Evolutionary conservation across 2,113 vertebrate species (phyloP), one percentile per base, ranked within the genome.

Genomic region (Tetrao urogallus): DNA sequence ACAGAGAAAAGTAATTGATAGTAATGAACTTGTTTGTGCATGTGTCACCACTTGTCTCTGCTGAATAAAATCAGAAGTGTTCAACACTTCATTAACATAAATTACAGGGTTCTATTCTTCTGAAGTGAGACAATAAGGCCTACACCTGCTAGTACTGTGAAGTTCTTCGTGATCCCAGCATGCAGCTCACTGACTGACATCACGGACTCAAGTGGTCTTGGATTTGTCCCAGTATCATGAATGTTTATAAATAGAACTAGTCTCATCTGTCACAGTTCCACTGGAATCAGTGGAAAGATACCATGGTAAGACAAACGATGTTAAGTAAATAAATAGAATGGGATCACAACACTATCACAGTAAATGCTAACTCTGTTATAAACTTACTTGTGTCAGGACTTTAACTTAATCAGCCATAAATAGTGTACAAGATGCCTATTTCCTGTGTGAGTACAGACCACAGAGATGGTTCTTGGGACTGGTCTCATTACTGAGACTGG

Each of bases 41-140:
- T 93, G 69, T 96, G 95, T 96, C 90, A 95, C 86, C 66, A 50
- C 93, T 97, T 94, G 85, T 94, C 92, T 95, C 88, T 83, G 3
- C 90, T 95, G 96, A 94, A 94, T 95, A 93, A 94, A 95, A 93
- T 93, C 86, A 93, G 92, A 90, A 96, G 82, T 88, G 93, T 91
- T 95, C 93, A 95, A 93, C 94, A 94, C 88, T 94, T 92, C 93
- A 97, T 95, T 96, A 96, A 95, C 66, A 86, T 86, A 95, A 95
- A 96, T 96, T 96, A 86, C 67, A 94, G 93, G 90, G 86, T 95
- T 90, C 82, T 84, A 14, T 81, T 94, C 88, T 93, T 94, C 54
- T 95, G 82, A 54, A 93, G 65, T 11, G 65, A 81, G 61, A 96
- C 93, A 94, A 95, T 95, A 81, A 92, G 70, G 73, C 65, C 65